Percentiles rank a stretch among this genome's conserved stretches.
Conservation (phyloP, 2,797 vertebrate species). For the Spinibarbus caldwelli region DNA sequence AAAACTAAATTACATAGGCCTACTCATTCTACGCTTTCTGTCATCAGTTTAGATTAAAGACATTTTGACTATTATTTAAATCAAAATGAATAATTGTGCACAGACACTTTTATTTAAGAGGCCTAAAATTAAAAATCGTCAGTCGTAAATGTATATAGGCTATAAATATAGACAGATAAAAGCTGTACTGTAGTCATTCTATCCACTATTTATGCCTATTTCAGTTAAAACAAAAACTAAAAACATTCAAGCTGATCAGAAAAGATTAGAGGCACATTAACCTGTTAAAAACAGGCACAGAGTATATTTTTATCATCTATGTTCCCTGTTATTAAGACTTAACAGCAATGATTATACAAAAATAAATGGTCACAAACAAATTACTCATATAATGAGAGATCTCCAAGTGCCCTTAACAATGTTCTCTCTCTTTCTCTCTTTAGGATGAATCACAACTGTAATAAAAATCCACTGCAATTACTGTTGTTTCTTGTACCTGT, state of each 20-base stretch:
- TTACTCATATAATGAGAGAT: too few species aligned
- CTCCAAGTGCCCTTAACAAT: not conserved
- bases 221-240: too few species aligned
- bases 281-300: not conserved
- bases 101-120: too few species aligned
- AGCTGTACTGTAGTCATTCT: too few species aligned
- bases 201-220: too few species aligned
- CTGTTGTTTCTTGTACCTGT: not conserved
- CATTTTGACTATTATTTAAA: not conserved
- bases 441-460: not conserved
- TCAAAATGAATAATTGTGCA: not conserved
- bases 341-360: not conserved
- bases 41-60: not conserved
- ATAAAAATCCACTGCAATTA: not conserved
- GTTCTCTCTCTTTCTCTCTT: not conserved
- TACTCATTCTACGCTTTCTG: not conserved
- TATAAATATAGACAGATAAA: too few species aligned
- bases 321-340: not conserved
- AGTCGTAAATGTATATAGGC: too few species aligned
- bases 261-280: not conserved
- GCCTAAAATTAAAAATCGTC: too few species aligned
- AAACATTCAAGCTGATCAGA: not conserved
- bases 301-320: not conserved
- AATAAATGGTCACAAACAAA: constrained; percentile 1
- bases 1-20: not conserved